Evolutionary conservation across 92 coral and sea anemone species (phyloP).

Genomic region (Porites rus): DNA sequence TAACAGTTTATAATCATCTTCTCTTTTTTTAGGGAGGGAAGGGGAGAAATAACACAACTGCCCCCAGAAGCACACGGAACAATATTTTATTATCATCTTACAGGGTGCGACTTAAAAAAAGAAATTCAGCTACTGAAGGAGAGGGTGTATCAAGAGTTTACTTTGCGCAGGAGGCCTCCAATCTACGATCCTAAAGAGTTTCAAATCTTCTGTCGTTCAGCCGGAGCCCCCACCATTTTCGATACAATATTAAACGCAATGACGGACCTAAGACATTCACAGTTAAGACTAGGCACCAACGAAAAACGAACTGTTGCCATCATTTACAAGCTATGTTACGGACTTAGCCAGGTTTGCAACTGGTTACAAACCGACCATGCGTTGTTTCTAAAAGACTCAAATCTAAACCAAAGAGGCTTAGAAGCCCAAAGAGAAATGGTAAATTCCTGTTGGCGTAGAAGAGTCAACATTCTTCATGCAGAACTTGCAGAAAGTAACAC

Average conservation of each 20-base stretch:
- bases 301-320: conserved; percentile 37
- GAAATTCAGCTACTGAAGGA: background rate
- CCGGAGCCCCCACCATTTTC: conserved; percentile 46
- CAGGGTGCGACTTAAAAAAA: background rate
- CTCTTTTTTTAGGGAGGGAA: background rate
- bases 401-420: conserved; percentile 35
- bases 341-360: no score
- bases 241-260: conserved; percentile 31
- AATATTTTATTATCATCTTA: background rate
- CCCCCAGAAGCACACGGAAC: background rate
- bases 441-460: conserved; percentile 31
- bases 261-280: conserved; percentile 29
- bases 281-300: conserved; percentile 16
- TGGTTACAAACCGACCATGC: no score
- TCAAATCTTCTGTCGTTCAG: conserved; percentile 8
- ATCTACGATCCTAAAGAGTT: conserved; percentile 23
- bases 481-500: background rate
- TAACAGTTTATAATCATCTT: background rate
- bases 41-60: background rate
- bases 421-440: conserved; percentile 42
- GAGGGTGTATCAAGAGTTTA: background rate
- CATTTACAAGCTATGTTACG: no score
- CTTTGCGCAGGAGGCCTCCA: background rate
- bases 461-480: conserved; percentile 1
- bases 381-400: conserved; percentile 24